Evolutionary conservation across 2,888 invertebrate species (phyloP), one percentile per base, ranked within the genome.

Genomic region (Calameuta pallipes): DNA sequence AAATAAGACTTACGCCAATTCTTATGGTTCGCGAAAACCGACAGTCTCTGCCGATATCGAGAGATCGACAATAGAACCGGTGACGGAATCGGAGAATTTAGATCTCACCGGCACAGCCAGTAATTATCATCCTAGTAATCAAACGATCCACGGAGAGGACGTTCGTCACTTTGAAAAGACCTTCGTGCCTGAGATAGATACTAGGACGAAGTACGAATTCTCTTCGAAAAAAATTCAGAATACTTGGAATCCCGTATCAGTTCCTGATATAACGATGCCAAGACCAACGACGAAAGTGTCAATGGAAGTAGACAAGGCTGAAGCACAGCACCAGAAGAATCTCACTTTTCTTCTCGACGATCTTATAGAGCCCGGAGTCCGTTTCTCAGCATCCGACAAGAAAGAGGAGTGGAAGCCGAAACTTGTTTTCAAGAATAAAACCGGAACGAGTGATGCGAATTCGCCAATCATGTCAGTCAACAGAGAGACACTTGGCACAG

Each of bases 401-500:
- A 80, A 84, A 4, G 86, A 85, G 70, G 80, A 88, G 6, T 90
- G 89, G 89, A 89, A 88, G 37, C 89, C 90, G 1, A 80, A 79
- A 6, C 71, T 88, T 6, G 84, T 85, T 11, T 86, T 87, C 36
- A 83, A 86, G 73, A 89, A 89, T 74, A 88, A 86, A 77, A 87
- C 85, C 9, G 76, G 78, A 73, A 35, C 74, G 30, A 15, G 1
- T 33, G 34, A 36, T 30, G 84, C 84, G 30, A 82, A 85, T 4
- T 89, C 89, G 0, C 86, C 82, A 13, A 85, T 91, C 35, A 91
- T 91, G 91, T 87, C 82, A 76, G 87, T 91, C 69, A 82, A 82
- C 37, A 79, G 80, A 33, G 86, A 86, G 36, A 84, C 80, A 0
- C 73, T n/a, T 3, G 87, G 87, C 33, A 80, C 87, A 4, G 88